Evolutionary conservation across 2,113 vertebrate genomes (phyloP).

Genomic region (Forbesichthys papilliferus): DNA sequence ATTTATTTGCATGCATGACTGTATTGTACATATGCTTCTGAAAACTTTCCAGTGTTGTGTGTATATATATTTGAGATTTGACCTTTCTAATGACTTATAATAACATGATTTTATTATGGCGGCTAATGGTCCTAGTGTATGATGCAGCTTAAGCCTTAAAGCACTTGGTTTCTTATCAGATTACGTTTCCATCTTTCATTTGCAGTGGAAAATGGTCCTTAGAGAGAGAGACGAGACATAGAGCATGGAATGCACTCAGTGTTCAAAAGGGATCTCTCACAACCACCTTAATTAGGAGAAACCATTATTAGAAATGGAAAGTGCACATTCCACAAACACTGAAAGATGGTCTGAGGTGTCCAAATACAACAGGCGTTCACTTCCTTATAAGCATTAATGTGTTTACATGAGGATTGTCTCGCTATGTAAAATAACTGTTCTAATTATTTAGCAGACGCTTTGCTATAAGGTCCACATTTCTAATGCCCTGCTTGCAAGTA

Average conservation of each 20-base stretch:
- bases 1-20: conserved; percentile 4
- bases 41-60: conserved; percentile 23
- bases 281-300: no score
- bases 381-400: conserved; percentile 4
- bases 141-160: not conserved
- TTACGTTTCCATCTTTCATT: not conserved
- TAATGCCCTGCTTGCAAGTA: not conserved
- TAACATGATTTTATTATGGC: conserved; percentile 11
- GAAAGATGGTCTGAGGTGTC: not conserved
- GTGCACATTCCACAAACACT: not conserved
- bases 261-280: not conserved
- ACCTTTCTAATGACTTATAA: conserved; percentile 22
- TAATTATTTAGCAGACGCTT: conserved; percentile 11
- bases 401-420: not conserved
- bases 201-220: conserved; percentile 7
- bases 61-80: not conserved
- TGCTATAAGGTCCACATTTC: not conserved
- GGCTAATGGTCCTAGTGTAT: conserved; percentile 18
- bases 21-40: conserved; percentile 48
- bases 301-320: no score
- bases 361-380: conserved; percentile 5
- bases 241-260: not conserved
- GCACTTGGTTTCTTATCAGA: not conserved
- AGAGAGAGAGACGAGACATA: not conserved
- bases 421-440: not conserved